Evolutionary conservation across 2,888 invertebrate species (phyloP).

Genomic region (Epinotia ramella): DNA sequence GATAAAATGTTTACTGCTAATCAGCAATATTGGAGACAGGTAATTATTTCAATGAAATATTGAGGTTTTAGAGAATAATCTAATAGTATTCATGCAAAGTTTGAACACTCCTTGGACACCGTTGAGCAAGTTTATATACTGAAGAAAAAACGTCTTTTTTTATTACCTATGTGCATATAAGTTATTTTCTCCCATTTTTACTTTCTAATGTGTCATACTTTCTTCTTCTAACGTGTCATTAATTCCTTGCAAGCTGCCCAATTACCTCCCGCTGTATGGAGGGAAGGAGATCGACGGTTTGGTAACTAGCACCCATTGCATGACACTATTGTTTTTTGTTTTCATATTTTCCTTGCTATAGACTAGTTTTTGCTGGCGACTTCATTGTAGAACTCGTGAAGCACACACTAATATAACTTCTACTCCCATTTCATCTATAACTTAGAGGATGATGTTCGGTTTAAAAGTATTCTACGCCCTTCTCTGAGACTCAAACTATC

Average conservation of each 20-base stretch:
- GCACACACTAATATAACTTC: too few relatives aligned
- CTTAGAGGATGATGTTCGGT: neutral
- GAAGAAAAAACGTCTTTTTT: too few relatives aligned
- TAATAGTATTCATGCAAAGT: neutral
- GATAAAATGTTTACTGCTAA: conserved; percentile 92
- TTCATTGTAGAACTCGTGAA: neutral
- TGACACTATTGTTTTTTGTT: neutral
- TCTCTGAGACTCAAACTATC: neutral
- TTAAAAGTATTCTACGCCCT: neutral
- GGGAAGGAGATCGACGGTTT: conserved; percentile 90
- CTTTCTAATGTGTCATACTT: neutral
- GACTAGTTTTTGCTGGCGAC: neutral
- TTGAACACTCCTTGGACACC: too few relatives aligned
- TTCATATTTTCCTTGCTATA: conserved; percentile 6
- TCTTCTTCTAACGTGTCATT: conserved; percentile 18
- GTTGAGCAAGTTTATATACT: too few relatives aligned
- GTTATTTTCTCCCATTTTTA: neutral
- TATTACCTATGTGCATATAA: neutral
- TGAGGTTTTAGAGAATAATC: neutral
- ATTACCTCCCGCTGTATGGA: conserved; percentile 90
- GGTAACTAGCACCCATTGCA: conserved; percentile 76
- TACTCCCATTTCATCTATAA: neutral
- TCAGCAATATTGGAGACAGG: conserved; percentile 95
- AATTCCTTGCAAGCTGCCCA: conserved; percentile 87
- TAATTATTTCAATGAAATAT: conserved; percentile 61